A percentile compares a stretch with the other conserved stretches of the same genome.
Evolutionary conservation across 2,888 invertebrate species (phyloP).

Genomic region (Pseudolycoriella hygida): DNA sequence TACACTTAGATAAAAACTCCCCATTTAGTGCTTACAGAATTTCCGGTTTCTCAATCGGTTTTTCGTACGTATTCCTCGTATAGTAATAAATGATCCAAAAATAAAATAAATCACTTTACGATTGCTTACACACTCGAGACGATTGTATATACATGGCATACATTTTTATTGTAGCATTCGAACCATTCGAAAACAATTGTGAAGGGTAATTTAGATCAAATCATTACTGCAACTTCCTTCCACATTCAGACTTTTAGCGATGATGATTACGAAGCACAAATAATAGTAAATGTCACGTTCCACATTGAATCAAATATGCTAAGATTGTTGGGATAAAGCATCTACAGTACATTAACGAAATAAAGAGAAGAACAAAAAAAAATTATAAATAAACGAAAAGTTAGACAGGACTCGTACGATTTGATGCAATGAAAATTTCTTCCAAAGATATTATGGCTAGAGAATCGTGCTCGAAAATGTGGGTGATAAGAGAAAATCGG

Average conservation of each 20-base stretch:
- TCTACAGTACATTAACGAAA: no score
- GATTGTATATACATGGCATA: neutral
- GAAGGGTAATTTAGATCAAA: constrained; percentile 1
- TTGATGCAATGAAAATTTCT: no score
- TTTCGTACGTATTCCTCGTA: neutral
- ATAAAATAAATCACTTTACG: neutral
- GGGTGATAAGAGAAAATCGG: no score
- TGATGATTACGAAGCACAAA: neutral
- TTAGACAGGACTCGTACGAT: no score
- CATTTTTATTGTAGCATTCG: neutral
- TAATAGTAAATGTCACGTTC: neutral
- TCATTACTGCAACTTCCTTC: constrained; percentile 1
- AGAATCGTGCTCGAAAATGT: no score
- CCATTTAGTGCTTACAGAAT: constrained; percentile 1
- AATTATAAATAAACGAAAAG: no score
- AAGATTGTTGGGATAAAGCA: neutral
- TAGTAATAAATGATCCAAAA: neutral
- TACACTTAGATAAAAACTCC: neutral
- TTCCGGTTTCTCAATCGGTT: neutral
- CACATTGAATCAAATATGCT: neutral
- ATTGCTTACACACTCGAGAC: neutral
- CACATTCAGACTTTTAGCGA: neutral
- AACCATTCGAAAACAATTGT: neutral
- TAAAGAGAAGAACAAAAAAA: no score
- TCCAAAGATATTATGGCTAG: no score